Base-by-base conservation (phyloP, 2,888 invertebrate species). In the Dicycla oo region DNA sequence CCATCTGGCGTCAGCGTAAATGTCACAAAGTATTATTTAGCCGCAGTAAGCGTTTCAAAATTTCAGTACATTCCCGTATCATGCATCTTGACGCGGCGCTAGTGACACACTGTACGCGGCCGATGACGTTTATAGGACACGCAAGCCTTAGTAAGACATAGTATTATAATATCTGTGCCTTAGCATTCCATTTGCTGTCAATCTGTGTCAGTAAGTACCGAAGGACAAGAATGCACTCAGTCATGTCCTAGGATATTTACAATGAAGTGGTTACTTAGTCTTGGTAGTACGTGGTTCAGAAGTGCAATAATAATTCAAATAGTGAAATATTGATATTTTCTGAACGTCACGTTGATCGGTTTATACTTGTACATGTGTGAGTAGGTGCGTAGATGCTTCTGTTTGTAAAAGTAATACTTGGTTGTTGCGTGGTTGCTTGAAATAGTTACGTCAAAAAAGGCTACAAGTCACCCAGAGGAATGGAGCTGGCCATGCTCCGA, bases 101-200 rank as follows among this genome's bases (percentile, higher is more conserved):
- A 38, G 8, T 4, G 13, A 30, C 8, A 45, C 5, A 13, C 26
- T 64, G 60, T 26, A 20, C 15, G 5, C 8, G 0, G 15, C 10
- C 15, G 26, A 30, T 15, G 26, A 10, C 3, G 15, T 62, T 26
- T 4, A 54, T 18, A 58, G 20, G 18, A 15, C 30, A 30, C 26
- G 11, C n/a, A 18, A n/a, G 20, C 6, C 10, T 30, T 30, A 30
- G 3, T 30, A 30, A 30, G 30, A 34, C 34, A 6, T 34, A 34
- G 34, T 34, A 34, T 34, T 34, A 6, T 34, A 5, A 34, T 34
- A 34, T 34, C 2, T 34, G 34, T 34, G 34, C 34, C 34, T 40
- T 43, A 53, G 30, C n/a, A 38, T 51, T 74, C 78, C 75, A 72
- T 72, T 72, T 20, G 5, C n/a, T 62, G 1, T 26, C 1, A 40